These are phyloP conservation scores for Hirtodrosophila confusa DNA, from an alignment of 2,888 invertebrate genomes.

Conservation along the genomic window DNA sequence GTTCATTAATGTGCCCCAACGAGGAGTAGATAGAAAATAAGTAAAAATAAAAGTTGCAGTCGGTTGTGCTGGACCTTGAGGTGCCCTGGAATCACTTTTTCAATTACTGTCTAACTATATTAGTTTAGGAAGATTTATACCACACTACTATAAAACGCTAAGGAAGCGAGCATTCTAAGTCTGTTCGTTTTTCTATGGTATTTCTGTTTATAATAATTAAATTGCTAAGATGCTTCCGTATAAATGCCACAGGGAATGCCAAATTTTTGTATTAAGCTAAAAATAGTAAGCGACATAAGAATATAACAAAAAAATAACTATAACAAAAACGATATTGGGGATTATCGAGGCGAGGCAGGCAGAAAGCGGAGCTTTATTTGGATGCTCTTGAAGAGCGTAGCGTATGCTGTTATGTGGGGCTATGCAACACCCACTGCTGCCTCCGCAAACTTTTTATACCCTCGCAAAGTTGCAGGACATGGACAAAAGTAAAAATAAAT, in stretches of 20 bases:
- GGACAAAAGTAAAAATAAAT: constrained; percentile 57
- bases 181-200: too few relatives aligned
- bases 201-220: too few relatives aligned
- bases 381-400: neutral
- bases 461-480: constrained; percentile 37
- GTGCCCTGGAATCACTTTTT: constrained; percentile 19
- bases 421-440: too few relatives aligned
- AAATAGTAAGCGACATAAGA: neutral
- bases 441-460: constrained; percentile 15
- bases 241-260: too few relatives aligned
- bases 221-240: neutral
- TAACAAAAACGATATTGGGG: neutral
- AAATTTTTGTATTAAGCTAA: too few relatives aligned
- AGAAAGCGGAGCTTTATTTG: neutral
- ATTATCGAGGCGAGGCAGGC: neutral
- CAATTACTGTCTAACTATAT: too few relatives aligned
- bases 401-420: neutral
- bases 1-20: constrained; percentile 71
- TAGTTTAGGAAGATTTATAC: too few relatives aligned
- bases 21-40: constrained; percentile 42
- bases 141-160: too few relatives aligned
- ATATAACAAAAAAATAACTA: neutral
- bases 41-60: constrained; percentile 17
- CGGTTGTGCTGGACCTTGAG: constrained; percentile 6
- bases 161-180: too few relatives aligned